Conservation (phyloP, 2,888 invertebrate species). For the Ochlodes sylvanus region DNA sequence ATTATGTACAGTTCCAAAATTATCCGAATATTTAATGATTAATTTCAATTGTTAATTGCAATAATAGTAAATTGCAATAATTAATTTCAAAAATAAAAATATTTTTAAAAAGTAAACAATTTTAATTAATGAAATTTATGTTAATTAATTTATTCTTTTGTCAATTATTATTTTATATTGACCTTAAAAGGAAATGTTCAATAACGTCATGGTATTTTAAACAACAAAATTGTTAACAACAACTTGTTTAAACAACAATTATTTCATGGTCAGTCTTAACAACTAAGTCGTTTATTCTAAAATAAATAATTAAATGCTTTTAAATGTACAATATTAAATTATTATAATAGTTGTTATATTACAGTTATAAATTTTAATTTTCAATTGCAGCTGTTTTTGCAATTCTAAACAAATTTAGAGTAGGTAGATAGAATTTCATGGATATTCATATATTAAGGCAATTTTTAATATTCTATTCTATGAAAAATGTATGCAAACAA, state of each 20-base stretch:
- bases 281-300: slow-evolving; percentile 51
- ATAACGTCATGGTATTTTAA: background rate
- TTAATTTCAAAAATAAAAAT: background rate
- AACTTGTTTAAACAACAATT: slow-evolving; percentile 21
- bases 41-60: no score
- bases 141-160: no score
- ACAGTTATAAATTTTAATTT: slow-evolving; percentile 9
- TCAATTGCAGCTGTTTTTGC: slow-evolving; percentile 1
- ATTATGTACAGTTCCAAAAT: slow-evolving; percentile 8
- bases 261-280: slow-evolving; percentile 57
- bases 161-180: no score
- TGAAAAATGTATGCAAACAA: no score
- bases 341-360: slow-evolving; percentile 18
- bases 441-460: no score
- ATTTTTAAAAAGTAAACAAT: no score
- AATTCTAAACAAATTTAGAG: background rate
- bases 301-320: slow-evolving; percentile 73
- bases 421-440: no score
- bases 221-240: slow-evolving; percentile 6
- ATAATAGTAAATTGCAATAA: no score
- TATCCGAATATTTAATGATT: background rate
- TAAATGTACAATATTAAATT: slow-evolving; percentile 61
- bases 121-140: no score
- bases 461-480: no score
- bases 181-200: background rate